phyloP scores from a whole-genome alignment of 2,888 invertebrate genomes.

The Onthophagus sagittarius region DNA sequence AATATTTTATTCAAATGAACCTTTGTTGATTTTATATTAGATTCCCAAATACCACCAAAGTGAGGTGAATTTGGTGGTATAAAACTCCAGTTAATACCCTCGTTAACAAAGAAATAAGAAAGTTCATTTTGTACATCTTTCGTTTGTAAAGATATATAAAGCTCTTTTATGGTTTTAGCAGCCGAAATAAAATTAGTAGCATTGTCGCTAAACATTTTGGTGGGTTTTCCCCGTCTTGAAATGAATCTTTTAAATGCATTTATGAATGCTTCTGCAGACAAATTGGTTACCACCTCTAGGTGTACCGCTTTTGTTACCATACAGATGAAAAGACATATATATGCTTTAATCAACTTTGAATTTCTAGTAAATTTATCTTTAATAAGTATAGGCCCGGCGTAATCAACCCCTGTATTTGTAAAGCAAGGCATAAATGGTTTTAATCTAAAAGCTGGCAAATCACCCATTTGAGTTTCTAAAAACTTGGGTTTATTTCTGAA shows the following conservation, averaged over 20 bases:
- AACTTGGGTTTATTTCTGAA: too few species aligned
- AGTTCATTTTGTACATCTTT: not conserved
- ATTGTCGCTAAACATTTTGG: conserved; percentile 1
- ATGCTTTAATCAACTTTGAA: not conserved
- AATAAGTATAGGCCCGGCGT: too few species aligned
- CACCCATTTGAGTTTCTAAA: too few species aligned
- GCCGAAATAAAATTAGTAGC: conserved; percentile 3
- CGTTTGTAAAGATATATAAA: not conserved
- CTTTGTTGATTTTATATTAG: not conserved
- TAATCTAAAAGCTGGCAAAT: too few species aligned
- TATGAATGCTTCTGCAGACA: not conserved
- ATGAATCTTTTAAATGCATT: not conserved
- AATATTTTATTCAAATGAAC: not conserved
- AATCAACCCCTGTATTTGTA: too few species aligned
- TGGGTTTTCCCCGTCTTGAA: conserved; percentile 2
- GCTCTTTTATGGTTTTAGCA: not conserved
- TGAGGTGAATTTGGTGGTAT: not conserved
- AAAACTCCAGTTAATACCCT: not conserved
- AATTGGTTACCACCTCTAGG: not conserved
- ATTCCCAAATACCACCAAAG: not conserved
- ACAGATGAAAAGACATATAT: not conserved
- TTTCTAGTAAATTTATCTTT: too few species aligned
- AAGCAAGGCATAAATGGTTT: too few species aligned
- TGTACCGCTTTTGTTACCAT: conserved; percentile 1
- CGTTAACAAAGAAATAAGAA: not conserved